Percentiles rank a stretch among this genome's conserved stretches.
Conservation (phyloP, 2,797 vertebrate genomes). For the Tenualosa ilisha region DNA sequence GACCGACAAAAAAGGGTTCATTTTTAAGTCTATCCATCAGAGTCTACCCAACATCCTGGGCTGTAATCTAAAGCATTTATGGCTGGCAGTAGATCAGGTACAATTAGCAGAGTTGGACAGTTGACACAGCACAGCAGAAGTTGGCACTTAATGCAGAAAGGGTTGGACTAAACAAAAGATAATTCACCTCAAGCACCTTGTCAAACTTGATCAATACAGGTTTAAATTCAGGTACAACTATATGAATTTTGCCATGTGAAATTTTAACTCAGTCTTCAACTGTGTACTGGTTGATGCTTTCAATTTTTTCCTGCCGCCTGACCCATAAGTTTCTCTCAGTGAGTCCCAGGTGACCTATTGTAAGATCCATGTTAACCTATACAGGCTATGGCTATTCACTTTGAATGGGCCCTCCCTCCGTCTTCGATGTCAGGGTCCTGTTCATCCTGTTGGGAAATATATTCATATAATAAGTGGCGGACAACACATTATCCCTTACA, state of each 20-base stretch:
- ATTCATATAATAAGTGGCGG: too few species aligned
- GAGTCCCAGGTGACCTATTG: too few species aligned
- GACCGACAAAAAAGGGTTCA: not conserved
- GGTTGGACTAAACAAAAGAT: not conserved
- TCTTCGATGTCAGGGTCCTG: too few species aligned
- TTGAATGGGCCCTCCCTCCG: too few species aligned
- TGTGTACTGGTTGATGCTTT: too few species aligned
- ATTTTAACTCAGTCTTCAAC: too few species aligned
- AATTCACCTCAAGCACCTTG: not conserved
- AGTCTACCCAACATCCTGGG: not conserved
- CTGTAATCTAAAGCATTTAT: not conserved
- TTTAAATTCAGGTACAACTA: not conserved
- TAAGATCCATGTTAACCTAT: too few species aligned
- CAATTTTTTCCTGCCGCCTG: too few species aligned
- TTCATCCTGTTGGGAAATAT: too few species aligned
- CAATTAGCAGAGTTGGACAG: slow-evolving; percentile 3
- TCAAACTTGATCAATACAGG: not conserved
- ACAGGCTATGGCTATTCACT: too few species aligned
- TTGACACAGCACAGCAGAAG: not conserved
- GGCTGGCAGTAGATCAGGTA: not conserved
- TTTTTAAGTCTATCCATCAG: not conserved
- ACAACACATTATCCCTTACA: not conserved
- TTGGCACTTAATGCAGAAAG: not conserved
- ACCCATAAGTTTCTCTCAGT: too few species aligned
- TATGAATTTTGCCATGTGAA: too few species aligned